Conservation (phyloP, 2,113 vertebrate genomes). For the Cervus canadensis region DNA sequence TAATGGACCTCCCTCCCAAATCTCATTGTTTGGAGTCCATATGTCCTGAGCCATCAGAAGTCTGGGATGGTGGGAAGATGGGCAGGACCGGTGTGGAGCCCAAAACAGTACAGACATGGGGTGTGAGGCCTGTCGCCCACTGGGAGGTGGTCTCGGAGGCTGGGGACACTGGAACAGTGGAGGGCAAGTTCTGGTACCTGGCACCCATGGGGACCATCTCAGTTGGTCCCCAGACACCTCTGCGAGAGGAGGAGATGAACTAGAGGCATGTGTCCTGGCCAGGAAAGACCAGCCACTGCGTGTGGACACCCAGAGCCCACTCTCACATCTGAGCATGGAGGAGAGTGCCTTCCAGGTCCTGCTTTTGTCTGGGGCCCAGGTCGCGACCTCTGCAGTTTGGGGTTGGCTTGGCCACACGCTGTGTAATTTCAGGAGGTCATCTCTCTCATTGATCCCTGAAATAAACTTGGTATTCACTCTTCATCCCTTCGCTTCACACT, state of each 20-base stretch:
- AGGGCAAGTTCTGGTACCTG: neutral
- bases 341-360: neutral
- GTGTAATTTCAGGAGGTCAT: neutral
- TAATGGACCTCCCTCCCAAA: neutral
- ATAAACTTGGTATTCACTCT: neutral
- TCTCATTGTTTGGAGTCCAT: neutral
- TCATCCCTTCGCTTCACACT: neutral
- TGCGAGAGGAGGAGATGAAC: neutral
- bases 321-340: neutral
- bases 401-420: neutral
- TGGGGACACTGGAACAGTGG: neutral
- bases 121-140: neutral
- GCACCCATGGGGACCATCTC: neutral
- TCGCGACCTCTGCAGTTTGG: neutral
- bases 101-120: neutral
- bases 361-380: fast-evolving
- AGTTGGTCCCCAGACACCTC: neutral
- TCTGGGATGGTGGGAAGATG: neutral
- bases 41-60: neutral
- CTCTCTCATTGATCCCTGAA: neutral
- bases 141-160: neutral
- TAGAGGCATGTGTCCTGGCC: neutral
- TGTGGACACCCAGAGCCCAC: neutral
- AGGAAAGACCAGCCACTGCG: neutral
- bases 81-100: neutral